Conservation (phyloP, 2,797 vertebrate species). For the Malurus splendens region DNA sequence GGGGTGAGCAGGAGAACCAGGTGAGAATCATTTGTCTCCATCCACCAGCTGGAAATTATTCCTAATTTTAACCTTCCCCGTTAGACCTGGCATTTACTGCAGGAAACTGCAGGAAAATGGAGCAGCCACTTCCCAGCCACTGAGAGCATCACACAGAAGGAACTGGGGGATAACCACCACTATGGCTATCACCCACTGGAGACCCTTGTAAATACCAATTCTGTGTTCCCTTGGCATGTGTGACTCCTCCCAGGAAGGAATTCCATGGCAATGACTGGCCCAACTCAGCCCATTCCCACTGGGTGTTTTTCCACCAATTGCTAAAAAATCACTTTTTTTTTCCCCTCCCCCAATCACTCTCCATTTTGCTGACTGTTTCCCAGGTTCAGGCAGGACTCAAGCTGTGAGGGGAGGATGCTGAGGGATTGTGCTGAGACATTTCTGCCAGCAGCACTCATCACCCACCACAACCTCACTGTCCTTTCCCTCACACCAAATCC, state of each 20-base stretch:
- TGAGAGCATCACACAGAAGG: background rate
- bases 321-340: background rate
- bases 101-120: background rate
- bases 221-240: background rate
- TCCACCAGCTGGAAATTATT: background rate
- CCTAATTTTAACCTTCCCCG: background rate
- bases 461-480: fast-evolving
- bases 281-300: background rate
- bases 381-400: background rate
- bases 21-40: background rate
- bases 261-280: background rate
- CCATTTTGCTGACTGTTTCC: background rate
- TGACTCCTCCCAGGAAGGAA: background rate
- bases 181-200: fast-evolving
- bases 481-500: background rate
- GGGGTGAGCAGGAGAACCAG: background rate
- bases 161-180: background rate
- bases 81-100: background rate
- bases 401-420: background rate
- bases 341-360: background rate
- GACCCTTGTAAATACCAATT: background rate
- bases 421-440: background rate
- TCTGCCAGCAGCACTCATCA: background rate
- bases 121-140: background rate
- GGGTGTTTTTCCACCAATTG: background rate